Evolutionary conservation across 2,888 invertebrate species (phyloP), one percentile per base, ranked within the genome.

Genomic region (Tetanocera ferruginea): DNA sequence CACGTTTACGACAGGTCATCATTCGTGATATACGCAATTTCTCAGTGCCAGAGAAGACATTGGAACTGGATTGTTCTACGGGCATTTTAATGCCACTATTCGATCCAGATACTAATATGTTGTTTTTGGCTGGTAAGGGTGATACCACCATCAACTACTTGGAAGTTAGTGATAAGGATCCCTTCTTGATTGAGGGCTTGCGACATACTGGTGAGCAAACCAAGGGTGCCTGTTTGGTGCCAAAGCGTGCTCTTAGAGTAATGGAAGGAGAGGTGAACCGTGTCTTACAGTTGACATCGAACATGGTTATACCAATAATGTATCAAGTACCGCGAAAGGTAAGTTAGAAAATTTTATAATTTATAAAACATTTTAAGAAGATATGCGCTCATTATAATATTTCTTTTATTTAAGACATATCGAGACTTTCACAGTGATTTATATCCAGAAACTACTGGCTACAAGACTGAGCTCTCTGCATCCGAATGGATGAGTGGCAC

Each of bases 211-310:
- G 97, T n/a, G 97, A 98, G 86, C 98, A 98, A 89, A 97, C 97
- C 0, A 97, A 98, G 88, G 98, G 98, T 5, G 97, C 97, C 3
- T 97, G 97, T 84, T 89, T 98, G 80, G 95, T 98, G 67, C 97
- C 98, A 6, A 98, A 98, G 91, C 91, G 97, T 78, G 96, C 97
- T 0, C 91, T 98, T 55, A 94, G 95, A 84, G 97, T 98, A n/a
- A 98, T 98, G 98, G 95, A 96, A 84, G 98, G 97, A 0, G 98
- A 98, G 90, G 98, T 98, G 5, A 97, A 98, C 90, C 91, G 98
- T 81, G 92, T 98, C 67, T 91, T 98, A 76, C 96, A 98, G 86
- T 91, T 98, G 77, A 95, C 97, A 5, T 94, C 96, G 76, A 93
- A 94, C 77, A 93, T 95, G 81, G 96, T 98, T 62, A 94, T 97